Conservation (phyloP, 2,888 invertebrate genomes). For the Athalia cordata region DNA sequence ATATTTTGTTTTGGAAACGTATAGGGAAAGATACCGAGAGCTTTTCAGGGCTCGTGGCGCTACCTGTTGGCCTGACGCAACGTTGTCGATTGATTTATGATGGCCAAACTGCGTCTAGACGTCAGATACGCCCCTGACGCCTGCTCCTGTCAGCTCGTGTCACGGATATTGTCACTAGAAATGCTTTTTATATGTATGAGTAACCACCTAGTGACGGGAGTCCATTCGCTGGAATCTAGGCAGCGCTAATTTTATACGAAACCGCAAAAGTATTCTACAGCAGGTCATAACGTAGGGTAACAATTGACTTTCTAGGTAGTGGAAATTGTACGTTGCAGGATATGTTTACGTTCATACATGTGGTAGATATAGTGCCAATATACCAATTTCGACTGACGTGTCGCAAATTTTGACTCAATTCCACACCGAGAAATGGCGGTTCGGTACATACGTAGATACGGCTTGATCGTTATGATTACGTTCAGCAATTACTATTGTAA, state of each 20-base stretch:
- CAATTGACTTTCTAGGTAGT: slow-evolving; percentile 22
- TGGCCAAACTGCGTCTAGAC: slow-evolving; percentile 36
- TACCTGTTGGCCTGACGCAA: slow-evolving; percentile 44
- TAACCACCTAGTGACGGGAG: not conserved
- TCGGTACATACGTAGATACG: not conserved
- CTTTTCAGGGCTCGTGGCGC: slow-evolving; percentile 38
- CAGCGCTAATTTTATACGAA: not conserved
- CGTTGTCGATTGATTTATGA: slow-evolving; percentile 44
- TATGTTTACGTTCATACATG: slow-evolving; percentile 39
- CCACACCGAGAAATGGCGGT: slow-evolving; percentile 20
- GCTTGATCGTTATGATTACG: slow-evolving; percentile 56
- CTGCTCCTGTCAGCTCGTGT: slow-evolving; percentile 40
- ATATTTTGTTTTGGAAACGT: not conserved
- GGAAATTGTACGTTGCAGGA: slow-evolving; percentile 46
- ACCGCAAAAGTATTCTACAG: slow-evolving; percentile 50
- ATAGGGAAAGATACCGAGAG: slow-evolving; percentile 7
- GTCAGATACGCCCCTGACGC: slow-evolving; percentile 38
- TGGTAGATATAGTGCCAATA: slow-evolving; percentile 22
- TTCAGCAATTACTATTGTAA: slow-evolving; percentile 63
- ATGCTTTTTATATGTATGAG: slow-evolving; percentile 26
- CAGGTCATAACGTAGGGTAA: slow-evolving; percentile 23
- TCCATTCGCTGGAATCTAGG: too few relatives aligned
- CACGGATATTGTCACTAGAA: slow-evolving; percentile 41
- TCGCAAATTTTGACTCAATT: slow-evolving; percentile 38
- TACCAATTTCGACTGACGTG: slow-evolving; percentile 31